Conservation (phyloP, 2,113 vertebrate genomes). For the Bubalus kerabau region DNA sequence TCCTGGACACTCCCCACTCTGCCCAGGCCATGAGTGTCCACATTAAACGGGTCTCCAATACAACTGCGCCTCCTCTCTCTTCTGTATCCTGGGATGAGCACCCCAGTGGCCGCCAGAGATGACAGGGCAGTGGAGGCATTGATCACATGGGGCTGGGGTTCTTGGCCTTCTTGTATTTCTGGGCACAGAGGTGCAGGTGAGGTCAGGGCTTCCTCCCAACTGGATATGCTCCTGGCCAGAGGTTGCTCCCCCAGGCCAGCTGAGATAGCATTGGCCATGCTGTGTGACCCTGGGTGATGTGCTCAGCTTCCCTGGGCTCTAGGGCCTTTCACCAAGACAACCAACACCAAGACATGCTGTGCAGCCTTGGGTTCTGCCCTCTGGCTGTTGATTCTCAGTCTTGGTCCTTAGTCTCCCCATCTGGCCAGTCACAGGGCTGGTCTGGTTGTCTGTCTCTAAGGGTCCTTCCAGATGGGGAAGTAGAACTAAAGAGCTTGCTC, state of each 20-base stretch:
- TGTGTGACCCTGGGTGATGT: not conserved
- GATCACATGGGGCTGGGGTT: not conserved
- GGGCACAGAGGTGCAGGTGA: not conserved
- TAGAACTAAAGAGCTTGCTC: not conserved
- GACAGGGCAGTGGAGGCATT: not conserved
- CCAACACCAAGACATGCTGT: not conserved
- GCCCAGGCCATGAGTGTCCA: not conserved
- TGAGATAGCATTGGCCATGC: not conserved
- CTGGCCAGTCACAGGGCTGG: not conserved
- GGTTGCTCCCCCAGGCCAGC: not conserved
- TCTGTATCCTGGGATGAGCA: not conserved
- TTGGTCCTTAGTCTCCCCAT: not conserved
- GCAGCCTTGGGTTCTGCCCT: not conserved
- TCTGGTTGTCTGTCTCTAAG: not conserved
- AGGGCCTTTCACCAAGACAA: not conserved
- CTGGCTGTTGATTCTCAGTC: not conserved
- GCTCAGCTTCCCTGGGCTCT: not conserved
- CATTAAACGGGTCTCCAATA: constrained; percentile 58
- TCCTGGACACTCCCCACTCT: not conserved
- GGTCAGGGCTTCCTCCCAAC: not conserved
- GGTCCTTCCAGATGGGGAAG: not conserved
- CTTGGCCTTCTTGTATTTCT: not conserved
- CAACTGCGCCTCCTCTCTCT: not conserved
- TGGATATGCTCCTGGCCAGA: not conserved
- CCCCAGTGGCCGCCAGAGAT: not conserved